These are phyloP conservation scores for Gastrophysa polygoni DNA, from an alignment of 2,888 invertebrate species.

Conservation along the genomic window DNA sequence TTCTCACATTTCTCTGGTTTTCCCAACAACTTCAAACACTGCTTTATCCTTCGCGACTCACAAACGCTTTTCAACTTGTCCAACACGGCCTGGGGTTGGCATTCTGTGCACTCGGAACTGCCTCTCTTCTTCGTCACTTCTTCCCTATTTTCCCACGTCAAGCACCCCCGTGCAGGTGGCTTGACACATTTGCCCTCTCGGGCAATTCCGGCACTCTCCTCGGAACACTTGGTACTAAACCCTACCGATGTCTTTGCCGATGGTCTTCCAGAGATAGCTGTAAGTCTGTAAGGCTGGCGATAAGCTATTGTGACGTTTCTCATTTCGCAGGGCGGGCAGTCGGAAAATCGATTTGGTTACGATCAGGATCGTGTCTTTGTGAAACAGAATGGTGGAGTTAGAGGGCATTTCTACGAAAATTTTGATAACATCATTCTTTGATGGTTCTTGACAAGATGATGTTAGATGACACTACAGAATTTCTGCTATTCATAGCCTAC, in stretches of 20 bases:
- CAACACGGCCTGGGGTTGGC: slow-evolving; percentile 34
- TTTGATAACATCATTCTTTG: slow-evolving; percentile 29
- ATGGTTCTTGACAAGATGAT: background rate
- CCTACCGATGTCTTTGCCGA: slow-evolving; percentile 26
- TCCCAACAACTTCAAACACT: slow-evolving; percentile 28
- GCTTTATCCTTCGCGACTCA: slow-evolving; percentile 33
- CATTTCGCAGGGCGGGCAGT: slow-evolving; percentile 24
- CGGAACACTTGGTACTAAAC: background rate
- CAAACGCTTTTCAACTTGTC: slow-evolving; percentile 32
- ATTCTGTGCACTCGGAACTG: slow-evolving; percentile 23
- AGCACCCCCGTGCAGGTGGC: slow-evolving; percentile 26
- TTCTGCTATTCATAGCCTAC: background rate
- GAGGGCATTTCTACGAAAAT: slow-evolving; percentile 30
- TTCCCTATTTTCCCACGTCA: slow-evolving; percentile 40
- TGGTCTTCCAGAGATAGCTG: slow-evolving; percentile 38
- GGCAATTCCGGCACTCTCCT: background rate
- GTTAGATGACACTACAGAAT: background rate
- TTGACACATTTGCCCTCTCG: background rate
- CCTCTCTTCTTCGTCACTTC: background rate
- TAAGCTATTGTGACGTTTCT: slow-evolving; percentile 19
- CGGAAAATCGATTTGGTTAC: slow-evolving; percentile 36
- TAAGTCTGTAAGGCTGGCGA: slow-evolving; percentile 37
- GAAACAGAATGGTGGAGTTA: slow-evolving; percentile 41
- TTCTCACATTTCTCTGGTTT: slow-evolving; percentile 28
- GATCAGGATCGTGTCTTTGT: slow-evolving; percentile 39